A percentile compares a stretch with the other conserved stretches of the same genome.
phyloP scores from a whole-genome alignment of 2,113 vertebrate species.

The Megatriorchis doriae region DNA sequence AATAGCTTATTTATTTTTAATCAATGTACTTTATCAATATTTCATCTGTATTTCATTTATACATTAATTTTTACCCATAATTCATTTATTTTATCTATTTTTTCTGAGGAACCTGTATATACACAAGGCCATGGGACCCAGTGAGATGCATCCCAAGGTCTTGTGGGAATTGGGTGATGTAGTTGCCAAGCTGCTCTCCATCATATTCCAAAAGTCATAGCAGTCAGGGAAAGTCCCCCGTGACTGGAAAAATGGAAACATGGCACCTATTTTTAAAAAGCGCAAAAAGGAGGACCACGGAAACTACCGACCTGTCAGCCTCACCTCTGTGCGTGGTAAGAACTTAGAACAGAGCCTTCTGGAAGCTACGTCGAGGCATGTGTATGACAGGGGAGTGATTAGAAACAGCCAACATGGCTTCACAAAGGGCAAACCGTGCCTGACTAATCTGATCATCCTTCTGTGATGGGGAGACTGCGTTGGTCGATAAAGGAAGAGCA shows the following conservation, averaged over 20 bases:
- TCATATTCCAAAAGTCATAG: background rate
- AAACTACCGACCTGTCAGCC: background rate
- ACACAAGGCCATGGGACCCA: fast-evolving
- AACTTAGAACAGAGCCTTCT: background rate
- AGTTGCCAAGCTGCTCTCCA: background rate
- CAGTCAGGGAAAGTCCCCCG: background rate
- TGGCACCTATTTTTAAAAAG: background rate
- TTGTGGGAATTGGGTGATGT: background rate
- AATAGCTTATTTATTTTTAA: background rate
- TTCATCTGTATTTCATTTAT: background rate
- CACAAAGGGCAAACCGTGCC: background rate
- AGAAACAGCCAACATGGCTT: background rate
- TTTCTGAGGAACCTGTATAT: background rate
- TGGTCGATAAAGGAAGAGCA: background rate
- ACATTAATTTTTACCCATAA: background rate
- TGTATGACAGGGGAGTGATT: background rate
- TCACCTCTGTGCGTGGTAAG: fast-evolving
- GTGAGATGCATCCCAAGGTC: fast-evolving
- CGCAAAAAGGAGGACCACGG: background rate
- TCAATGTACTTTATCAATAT: background rate
- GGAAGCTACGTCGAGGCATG: background rate
- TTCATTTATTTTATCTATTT: background rate
- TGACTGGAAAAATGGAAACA: background rate
- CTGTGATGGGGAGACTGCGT: background rate
- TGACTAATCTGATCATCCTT: background rate